Evolutionary conservation across 2,113 vertebrate genomes (phyloP).

Genomic region (Oncorhynchus tshawytscha): DNA sequence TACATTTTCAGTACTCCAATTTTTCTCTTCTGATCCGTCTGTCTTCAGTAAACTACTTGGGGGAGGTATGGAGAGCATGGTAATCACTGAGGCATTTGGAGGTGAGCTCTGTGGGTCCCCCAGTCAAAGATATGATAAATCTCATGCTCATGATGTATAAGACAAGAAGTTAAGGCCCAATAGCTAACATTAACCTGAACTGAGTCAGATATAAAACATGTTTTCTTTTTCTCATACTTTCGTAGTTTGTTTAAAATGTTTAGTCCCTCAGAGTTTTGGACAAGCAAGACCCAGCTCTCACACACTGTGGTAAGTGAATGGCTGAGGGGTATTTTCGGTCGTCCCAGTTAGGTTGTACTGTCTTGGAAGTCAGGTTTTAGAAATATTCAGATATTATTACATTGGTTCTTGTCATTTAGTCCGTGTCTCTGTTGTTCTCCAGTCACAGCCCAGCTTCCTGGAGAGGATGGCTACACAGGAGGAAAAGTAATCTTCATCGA

Average conservation of each 20-base stretch:
- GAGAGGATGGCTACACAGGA: slow-evolving; percentile 85
- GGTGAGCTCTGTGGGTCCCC: slow-evolving; percentile 68
- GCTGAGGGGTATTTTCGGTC: too few species aligned
- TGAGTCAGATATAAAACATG: too few species aligned
- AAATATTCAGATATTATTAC: background rate
- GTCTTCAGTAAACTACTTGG: slow-evolving; percentile 88
- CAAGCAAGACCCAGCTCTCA: slow-evolving; percentile 95
- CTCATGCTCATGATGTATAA: too few species aligned
- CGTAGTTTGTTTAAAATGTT: background rate
- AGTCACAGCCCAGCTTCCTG: slow-evolving; percentile 95
- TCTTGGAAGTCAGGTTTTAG: background rate
- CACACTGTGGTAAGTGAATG: slow-evolving; percentile 89
- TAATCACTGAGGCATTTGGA: slow-evolving; percentile 97
- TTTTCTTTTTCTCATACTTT: background rate
- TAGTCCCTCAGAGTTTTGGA: slow-evolving; percentile 88
- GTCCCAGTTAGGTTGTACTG: slow-evolving; percentile 28
- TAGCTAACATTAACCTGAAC: too few species aligned
- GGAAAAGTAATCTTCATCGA: slow-evolving; percentile 98
- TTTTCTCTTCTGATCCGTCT: background rate
- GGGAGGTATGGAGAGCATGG: slow-evolving; percentile 98
- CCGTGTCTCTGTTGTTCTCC: slow-evolving; percentile 6
- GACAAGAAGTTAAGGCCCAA: too few species aligned
- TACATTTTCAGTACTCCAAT: background rate
- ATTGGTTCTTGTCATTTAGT: background rate
- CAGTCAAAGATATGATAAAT: too few species aligned